Base-by-base conservation (phyloP, 2,888 invertebrate species). In the Acleris sparsana region DNA sequence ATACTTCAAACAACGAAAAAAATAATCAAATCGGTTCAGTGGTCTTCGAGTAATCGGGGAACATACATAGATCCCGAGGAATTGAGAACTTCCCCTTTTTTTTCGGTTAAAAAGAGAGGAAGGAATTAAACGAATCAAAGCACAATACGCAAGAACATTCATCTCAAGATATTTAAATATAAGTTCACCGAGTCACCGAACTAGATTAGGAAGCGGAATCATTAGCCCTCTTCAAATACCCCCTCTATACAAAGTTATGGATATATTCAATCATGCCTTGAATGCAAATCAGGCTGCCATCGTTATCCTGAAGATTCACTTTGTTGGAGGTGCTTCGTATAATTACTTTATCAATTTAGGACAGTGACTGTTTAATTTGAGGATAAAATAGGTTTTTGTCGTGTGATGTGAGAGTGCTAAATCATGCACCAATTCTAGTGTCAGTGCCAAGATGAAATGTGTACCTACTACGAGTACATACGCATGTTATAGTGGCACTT, bases 231-330 rank as follows among this genome's bases (percentile, higher is more conserved):
- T 51, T 43, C 59, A 11, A 29, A 52, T 29, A 51, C 25, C n/a
- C 33, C 52, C 25, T 17, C 39, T 55, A 25, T 46, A 53, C 22
- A 48, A 48, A 55, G 49, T 13, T 57, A 57, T 43, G 43, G 29
- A n/a, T 59, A 62, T 56, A 53, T 52, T 53, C 46, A 48, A 62
- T 62, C 57, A 62, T 67, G 57, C 39, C 53, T 43, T 46, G 62
- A 65, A 67, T 67, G 56, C 52, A 62, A 67, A 62, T 58, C 62
- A 56, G 48, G 51, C 49, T 60, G 43, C 59, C 59, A 44, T 65
- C 56, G 65, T 56, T 56, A 51, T 53, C 20, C 33, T n/a, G 49
- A 65, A 56, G 55, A 65, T 65, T 65, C 59, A 65, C 65, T 65
- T 65, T 65, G 65, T 46, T 33, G 29, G 51, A 65, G 60, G 49